Percentiles rank a stretch among this genome's conserved stretches.
These are phyloP conservation scores for Leistus spinibarbis DNA, from an alignment of 2,888 invertebrate genomes.

Conservation along the genomic window DNA sequence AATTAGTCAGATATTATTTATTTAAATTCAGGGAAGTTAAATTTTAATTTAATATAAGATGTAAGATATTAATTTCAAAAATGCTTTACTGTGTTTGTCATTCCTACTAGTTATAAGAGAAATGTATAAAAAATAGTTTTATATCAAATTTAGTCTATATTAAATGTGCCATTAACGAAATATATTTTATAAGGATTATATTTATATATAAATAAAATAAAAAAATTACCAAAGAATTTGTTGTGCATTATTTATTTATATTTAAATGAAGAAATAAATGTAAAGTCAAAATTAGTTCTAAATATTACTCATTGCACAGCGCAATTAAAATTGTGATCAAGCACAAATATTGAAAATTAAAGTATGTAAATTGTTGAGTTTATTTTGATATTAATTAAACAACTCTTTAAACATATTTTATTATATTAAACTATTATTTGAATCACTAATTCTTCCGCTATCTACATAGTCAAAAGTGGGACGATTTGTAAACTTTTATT, in stretches of 20 bases:
- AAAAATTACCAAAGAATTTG: neutral
- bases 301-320: too few species aligned
- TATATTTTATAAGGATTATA: neutral
- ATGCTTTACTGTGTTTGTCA: neutral
- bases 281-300: neutral
- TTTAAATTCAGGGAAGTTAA: neutral
- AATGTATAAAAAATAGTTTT: neutral
- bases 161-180: neutral
- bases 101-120: neutral
- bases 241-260: neutral
- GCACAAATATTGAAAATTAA: too few species aligned
- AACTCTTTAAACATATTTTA: too few species aligned
- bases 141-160: neutral
- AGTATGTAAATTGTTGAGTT: too few species aligned
- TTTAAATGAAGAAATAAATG: neutral
- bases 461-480: too few species aligned
- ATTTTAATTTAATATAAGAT: neutral
- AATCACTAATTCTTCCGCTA: too few species aligned
- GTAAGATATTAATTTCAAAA: neutral
- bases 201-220: neutral
- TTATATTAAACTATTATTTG: too few species aligned
- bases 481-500: too few species aligned
- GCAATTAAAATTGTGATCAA: too few species aligned
- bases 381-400: too few species aligned
- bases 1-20: slow-evolving; percentile 1